Evolutionary conservation across 2,113 vertebrate genomes (phyloP).

Genomic region (Heterotilapia buettikoferi): DNA sequence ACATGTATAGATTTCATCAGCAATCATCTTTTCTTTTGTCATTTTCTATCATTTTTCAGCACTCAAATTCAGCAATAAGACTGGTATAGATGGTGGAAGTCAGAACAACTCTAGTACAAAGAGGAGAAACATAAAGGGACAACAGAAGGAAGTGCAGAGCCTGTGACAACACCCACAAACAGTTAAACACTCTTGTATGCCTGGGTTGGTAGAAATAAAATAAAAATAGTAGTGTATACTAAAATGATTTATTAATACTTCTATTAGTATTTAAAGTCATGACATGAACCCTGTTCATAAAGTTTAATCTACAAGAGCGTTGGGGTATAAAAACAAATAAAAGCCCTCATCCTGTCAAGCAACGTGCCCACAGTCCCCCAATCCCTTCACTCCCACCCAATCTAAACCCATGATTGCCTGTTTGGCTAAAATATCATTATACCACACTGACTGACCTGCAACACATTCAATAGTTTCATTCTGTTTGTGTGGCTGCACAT

Average conservation of each 20-base stretch:
- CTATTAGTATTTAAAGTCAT: not conserved
- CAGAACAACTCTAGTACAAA: not conserved
- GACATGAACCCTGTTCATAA: not conserved
- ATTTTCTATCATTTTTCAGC: not conserved
- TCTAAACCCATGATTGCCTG: not conserved
- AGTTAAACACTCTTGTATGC: not conserved
- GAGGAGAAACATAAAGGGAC: slow-evolving; percentile 25
- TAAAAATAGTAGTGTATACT: not conserved
- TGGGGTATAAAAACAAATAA: not conserved
- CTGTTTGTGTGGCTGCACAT: not conserved
- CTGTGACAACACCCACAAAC: slow-evolving; percentile 48
- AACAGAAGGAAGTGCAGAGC: slow-evolving; percentile 44
- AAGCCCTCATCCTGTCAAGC: not conserved
- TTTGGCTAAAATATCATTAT: slow-evolving; percentile 23
- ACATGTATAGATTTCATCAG: not conserved
- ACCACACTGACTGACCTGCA: not conserved
- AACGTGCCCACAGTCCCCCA: not conserved
- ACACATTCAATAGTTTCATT: slow-evolving; percentile 4
- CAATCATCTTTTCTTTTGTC: not conserved
- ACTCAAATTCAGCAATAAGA: not conserved
- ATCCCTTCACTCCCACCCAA: not conserved
- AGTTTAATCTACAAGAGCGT: not conserved
- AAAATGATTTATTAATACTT: slow-evolving; percentile 29
- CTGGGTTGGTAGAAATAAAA: not conserved
- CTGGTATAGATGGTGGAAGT: not conserved